Percentiles rank a stretch among this genome's conserved stretches.
Evolutionary conservation across 2,888 invertebrate species (phyloP).

Genomic region (Scaptomyza caliginosa): DNA sequence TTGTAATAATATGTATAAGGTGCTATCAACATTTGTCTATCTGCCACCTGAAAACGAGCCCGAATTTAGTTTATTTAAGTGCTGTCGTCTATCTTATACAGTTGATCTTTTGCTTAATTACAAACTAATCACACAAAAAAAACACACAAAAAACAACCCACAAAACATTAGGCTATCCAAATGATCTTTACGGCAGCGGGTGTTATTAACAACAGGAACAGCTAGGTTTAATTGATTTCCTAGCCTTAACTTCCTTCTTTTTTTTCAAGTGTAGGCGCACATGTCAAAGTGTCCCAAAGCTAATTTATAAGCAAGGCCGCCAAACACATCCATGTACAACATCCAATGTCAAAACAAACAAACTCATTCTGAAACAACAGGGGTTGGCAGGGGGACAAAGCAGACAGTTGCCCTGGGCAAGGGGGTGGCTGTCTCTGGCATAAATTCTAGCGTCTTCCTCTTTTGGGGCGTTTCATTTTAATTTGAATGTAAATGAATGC

Average conservation of each 20-base stretch:
- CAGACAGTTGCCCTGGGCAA: not conserved
- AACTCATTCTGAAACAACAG: constrained; percentile 27
- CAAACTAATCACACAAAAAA: constrained; percentile 74
- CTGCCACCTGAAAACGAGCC: constrained; percentile 52
- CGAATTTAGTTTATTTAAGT: constrained; percentile 32
- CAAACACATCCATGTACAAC: constrained; percentile 68
- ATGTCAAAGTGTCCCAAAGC: constrained; percentile 66
- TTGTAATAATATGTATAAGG: constrained; percentile 22
- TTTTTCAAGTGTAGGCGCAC: constrained; percentile 26
- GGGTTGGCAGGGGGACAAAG: not conserved
- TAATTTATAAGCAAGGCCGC: constrained; percentile 71
- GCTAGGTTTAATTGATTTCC: too few relatives aligned
- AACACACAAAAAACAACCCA: constrained; percentile 44
- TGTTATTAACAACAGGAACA: constrained; percentile 2
- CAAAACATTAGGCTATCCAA: constrained; percentile 72
- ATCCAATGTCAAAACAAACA: constrained; percentile 74
- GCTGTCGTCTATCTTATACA: constrained; percentile 22
- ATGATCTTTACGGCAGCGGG: constrained; percentile 61
- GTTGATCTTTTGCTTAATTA: constrained; percentile 64
- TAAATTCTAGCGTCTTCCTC: constrained; percentile 61
- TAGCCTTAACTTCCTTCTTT: too few relatives aligned
- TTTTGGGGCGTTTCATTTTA: constrained; percentile 70
- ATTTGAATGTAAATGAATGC: constrained; percentile 81
- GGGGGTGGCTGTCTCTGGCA: constrained; percentile 54
- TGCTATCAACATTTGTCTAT: constrained; percentile 75